Percentiles rank a stretch among this genome's conserved stretches.
Evolutionary conservation across 2,888 invertebrate species (phyloP).

Genomic region (Pherbina coryleti): DNA sequence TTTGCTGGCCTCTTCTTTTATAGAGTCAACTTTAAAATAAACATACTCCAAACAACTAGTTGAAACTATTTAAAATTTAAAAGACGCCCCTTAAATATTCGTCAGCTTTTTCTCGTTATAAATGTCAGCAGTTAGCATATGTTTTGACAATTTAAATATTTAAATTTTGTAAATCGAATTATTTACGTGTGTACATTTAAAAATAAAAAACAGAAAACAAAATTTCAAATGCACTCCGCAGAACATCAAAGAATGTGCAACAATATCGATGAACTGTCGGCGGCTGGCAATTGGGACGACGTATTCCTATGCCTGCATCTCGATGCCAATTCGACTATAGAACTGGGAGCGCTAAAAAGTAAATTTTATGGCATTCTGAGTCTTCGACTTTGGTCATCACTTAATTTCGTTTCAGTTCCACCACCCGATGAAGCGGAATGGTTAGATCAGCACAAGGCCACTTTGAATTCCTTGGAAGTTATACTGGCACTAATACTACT

Average conservation of each 20-base stretch:
- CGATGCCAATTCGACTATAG: conserved; percentile 48
- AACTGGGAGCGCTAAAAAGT: conserved; percentile 46
- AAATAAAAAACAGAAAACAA: conserved; percentile 10
- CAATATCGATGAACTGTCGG: conserved; percentile 42
- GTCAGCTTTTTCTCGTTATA: too few species aligned
- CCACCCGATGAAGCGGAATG: conserved; percentile 38
- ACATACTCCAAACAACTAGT: too few species aligned
- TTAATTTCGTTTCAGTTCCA: not conserved
- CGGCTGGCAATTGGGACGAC: conserved; percentile 46
- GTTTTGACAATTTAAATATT: too few species aligned
- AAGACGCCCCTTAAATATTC: too few species aligned
- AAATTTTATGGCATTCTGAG: not conserved
- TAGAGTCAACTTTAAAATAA: too few species aligned
- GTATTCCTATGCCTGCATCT: conserved; percentile 47
- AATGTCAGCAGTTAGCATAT: too few species aligned
- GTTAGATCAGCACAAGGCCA: conserved; percentile 46
- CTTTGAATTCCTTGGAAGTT: conserved; percentile 45
- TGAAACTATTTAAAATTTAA: too few species aligned
- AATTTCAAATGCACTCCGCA: conserved; percentile 1
- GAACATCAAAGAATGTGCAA: conserved; percentile 27
- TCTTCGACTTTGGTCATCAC: not conserved
- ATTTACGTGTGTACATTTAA: not conserved
- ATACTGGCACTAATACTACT: conserved; percentile 46
- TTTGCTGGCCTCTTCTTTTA: too few species aligned
- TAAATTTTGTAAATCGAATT: not conserved